Evolutionary conservation across 2,888 invertebrate genomes (phyloP), one percentile per base, ranked within the genome.

Genomic region (Conops quadrifasciatus): DNA sequence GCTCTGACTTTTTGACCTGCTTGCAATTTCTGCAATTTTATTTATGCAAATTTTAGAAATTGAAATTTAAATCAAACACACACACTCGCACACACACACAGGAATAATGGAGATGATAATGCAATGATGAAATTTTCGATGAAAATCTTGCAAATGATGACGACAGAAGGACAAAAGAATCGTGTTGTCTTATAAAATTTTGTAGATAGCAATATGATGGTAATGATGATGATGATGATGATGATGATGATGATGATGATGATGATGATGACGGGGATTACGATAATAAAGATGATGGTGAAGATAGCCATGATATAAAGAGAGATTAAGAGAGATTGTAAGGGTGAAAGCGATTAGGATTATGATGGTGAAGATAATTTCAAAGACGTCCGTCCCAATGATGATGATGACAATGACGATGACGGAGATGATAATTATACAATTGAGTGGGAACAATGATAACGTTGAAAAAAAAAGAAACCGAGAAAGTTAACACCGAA

Each of bases 31-130:
- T 24, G 24, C 28, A 21, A 13, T 56, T 56, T 21, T 58, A 58
- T 28, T 58, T 58, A 58, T 58, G 58, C 28, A 58, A 58, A 58
- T 58, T 28, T 36, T 36, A 36, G 4, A 24, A 28, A 58, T 24
- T 58, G 9, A 58, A 21, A 13, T 24, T 58, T 9, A 53, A 26
- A 28, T 36, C 9, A 9, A 4, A 36, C 36, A 9, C 36, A 36
- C 36, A 36, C 5, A 36, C 36, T 7, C 36, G 36, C 36, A 36
- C 36, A 36, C 4, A 36, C 4, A 36, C 36, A 36, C 9, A 36
- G 9, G 4, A 36, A 36, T 9, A 36, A 36, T 36, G 36, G 9
- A 36, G 9, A 9, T 36, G 36, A 36, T 36, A 9, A 36, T n/a
- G n/a, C n/a, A n/a, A n/a, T n/a, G n/a, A n/a, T n/a, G n/a, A n/a